Base-by-base conservation (phyloP, 2,113 vertebrate genomes). In the Sapayoa aenigma region DNA sequence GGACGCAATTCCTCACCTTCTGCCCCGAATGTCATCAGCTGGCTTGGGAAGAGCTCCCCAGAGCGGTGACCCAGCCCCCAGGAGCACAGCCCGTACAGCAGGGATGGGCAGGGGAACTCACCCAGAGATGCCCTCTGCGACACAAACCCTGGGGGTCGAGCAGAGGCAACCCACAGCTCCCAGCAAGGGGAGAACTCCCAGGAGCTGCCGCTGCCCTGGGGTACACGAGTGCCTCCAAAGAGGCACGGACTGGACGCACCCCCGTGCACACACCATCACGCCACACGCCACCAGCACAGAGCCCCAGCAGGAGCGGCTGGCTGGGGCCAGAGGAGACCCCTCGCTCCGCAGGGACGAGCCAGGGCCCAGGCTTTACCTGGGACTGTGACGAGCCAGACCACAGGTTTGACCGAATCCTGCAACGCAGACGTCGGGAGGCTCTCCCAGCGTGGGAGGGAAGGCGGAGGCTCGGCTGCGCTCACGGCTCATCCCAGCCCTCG, bases 401-500 rank as follows among this genome's bases (percentile, higher is more conserved):
- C 25, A 18, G 22, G 22, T 55, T 35, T n/a, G 37, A 37, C 33
- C 28, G 30, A 53, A 53, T 30, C 52, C 18, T 53, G 52, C 28
- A 30, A 30, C 30, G 18, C 16, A 47, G 46, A 47, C 46, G 6
- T 14, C 21, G 46, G 20, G 53, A 44, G 42, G 42, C 47, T 55
- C 53, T 27, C 90, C 35, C 0, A 0, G 71, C 58, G 52, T 2
- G 3, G 41, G 27, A 87, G 53, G 42, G 41, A 62, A 76, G 67
- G 77, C 0, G 1, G 91, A 50, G 53, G 69, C 15, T 2, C 0
- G 1, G 55, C 35, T 84, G 63, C 14, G 1, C 6, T 19, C 2
- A 33, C 4, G 2, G 72, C 19, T 65, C 5, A 0, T 30, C 56
- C 58, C 63, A 42, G 74, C 69, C 44, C 37, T 11, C 1, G 9